A percentile compares a stretch with the other conserved stretches of the same genome.
Evolutionary conservation across 2,888 invertebrate genomes (phyloP).

Genomic region (Stenichneumon culpator): DNA sequence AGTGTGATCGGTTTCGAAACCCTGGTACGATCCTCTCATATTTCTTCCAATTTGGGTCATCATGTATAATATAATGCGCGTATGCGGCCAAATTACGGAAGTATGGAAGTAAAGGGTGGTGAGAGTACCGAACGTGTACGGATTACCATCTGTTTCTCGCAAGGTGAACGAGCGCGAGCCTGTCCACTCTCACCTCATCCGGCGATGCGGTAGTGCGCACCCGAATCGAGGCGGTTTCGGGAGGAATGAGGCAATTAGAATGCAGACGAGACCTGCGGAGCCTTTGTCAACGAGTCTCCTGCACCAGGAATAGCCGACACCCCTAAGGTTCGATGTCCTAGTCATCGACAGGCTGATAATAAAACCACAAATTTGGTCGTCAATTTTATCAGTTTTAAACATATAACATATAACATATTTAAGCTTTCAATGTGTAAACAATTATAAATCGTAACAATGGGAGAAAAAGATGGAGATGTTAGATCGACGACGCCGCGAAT

Average conservation of each 20-base stretch:
- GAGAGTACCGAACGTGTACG: conserved; percentile 27
- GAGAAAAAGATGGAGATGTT: too few relatives aligned
- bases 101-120: not conserved
- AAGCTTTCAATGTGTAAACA: not conserved
- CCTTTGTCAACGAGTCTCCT: conserved; percentile 38
- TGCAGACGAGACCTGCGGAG: conserved; percentile 79
- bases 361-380: not conserved
- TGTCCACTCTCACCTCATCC: conserved; percentile 40
- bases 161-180: conserved; percentile 36
- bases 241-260: conserved; percentile 84
- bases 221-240: conserved; percentile 80
- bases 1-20: not conserved
- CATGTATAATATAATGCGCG: conserved; percentile 6
- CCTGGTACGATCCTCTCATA: conserved; percentile 10
- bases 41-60: conserved; percentile 28
- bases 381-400: not conserved
- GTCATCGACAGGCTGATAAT: not conserved
- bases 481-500: too few relatives aligned
- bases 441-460: not conserved
- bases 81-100: not conserved
- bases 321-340: not conserved
- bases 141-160: conserved; percentile 43
- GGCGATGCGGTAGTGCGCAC: conserved; percentile 70
- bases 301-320: not conserved
- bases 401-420: too few relatives aligned